Percentiles rank a stretch among this genome's conserved stretches.
These are phyloP conservation scores for Myocastor coypus DNA, from an alignment of 2,113 vertebrate genomes.

Conservation along the genomic window DNA sequence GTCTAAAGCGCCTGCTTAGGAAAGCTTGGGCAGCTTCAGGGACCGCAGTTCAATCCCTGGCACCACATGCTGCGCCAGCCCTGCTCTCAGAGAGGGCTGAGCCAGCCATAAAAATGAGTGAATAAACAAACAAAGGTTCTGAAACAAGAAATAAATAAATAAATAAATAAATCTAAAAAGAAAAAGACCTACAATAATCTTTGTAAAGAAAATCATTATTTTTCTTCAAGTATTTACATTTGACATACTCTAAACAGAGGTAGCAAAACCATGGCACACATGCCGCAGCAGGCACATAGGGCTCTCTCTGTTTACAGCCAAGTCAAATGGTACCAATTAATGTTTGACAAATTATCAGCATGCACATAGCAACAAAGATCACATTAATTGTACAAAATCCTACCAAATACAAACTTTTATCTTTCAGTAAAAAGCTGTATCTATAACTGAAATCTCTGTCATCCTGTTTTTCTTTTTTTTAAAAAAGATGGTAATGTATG, in stretches of 20 bases:
- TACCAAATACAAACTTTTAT: not conserved
- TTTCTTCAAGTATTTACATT: not conserved
- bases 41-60: too few species aligned
- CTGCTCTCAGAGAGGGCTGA: too few species aligned
- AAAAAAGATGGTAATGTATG: not conserved
- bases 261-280: not conserved
- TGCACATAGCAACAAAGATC: not conserved
- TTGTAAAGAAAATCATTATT: not conserved
- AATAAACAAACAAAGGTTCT: too few species aligned
- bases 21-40: too few species aligned
- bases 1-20: too few species aligned
- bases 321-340: not conserved
- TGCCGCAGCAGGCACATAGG: not conserved
- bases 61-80: too few species aligned
- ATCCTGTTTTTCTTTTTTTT: not conserved
- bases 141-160: too few species aligned
- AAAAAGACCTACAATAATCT: not conserved
- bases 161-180: too few species aligned
- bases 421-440: not conserved
- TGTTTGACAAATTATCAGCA: not conserved
- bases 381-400: not conserved
- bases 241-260: not conserved
- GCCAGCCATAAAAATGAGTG: too few species aligned
- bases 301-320: not conserved
- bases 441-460: not conserved